Conservation (phyloP, 2,113 vertebrate genomes). For the Scortum barcoo region DNA sequence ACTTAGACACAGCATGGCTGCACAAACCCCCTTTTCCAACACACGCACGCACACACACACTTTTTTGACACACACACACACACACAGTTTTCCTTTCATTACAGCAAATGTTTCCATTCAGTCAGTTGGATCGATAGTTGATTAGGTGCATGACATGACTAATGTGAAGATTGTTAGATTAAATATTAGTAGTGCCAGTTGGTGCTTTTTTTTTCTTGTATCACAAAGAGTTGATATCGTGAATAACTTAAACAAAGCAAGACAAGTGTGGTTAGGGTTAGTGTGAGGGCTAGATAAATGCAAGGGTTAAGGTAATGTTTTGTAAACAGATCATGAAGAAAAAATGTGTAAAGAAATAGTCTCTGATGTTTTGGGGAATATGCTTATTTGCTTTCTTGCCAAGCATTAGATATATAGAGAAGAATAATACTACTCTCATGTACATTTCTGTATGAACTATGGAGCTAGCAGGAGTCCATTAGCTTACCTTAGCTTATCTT, state of each 20-base stretch:
- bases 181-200: neutral
- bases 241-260: neutral
- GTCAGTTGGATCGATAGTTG: too few relatives aligned
- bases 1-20: neutral
- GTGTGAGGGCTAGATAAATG: neutral
- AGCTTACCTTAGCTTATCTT: neutral
- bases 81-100: neutral
- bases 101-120: neutral
- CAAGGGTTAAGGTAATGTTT: neutral
- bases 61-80: too few relatives aligned
- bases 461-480: neutral
- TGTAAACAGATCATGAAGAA: neutral
- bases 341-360: neutral
- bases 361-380: too few relatives aligned
- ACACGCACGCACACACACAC: neutral
- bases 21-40: neutral
- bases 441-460: neutral
- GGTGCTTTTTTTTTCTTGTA: neutral
- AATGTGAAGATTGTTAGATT: neutral
- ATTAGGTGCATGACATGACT: neutral
- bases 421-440: neutral
- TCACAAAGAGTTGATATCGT: neutral
- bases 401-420: neutral
- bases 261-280: neutral
- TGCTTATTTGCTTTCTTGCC: neutral